Evolutionary conservation across 2,888 invertebrate species (phyloP), one percentile per base, ranked within the genome.

Genomic region (Hirtodrosophila confusa): DNA sequence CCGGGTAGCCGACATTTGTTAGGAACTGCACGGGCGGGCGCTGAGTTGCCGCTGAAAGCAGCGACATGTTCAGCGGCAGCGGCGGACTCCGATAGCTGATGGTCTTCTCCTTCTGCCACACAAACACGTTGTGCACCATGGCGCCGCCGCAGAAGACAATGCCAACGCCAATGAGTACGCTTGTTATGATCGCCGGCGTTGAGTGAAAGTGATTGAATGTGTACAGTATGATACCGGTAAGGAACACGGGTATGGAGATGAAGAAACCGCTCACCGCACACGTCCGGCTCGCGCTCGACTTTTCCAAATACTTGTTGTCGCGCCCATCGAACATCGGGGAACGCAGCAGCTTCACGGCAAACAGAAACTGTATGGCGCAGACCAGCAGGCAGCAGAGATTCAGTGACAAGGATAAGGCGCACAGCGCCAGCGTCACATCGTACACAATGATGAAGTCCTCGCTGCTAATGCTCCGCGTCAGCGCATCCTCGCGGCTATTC

Each of bases 261-360:
- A 98, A 98, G 92, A 98, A 98, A 72, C 97, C 98, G 83, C 97
- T 96, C 71, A 98, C 96, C 53, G 98, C 97, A 90, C 97, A 97
- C 31, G 97, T 95, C 78, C 98, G 93, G 69, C 97, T 97, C 74
- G 96, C 95, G 68, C 97, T 96, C 54, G 97, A 97, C 92, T 97
- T 97, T 92, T 97, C 96, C 90, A 98, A 93, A 92, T 97, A 98
- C 92, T 97, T 97, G 91, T 96, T 96, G 70, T 97, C 96, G 90
- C 97, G 93, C 63, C 93, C 93, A 89, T 93, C 96, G 61, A 96
- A 96, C 88, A 96, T 95, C 47, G 96, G 95, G 53, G 96, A 95
- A 90, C 97, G 95, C 89, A 97, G 95, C 91, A 98, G 93, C 93
- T 97, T 97, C 78, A 98, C 96, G 47, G 97, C 97, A 91, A 98